Evolutionary conservation across 2,888 invertebrate genomes (phyloP).

Genomic region (Thymelicus sylvestris): DNA sequence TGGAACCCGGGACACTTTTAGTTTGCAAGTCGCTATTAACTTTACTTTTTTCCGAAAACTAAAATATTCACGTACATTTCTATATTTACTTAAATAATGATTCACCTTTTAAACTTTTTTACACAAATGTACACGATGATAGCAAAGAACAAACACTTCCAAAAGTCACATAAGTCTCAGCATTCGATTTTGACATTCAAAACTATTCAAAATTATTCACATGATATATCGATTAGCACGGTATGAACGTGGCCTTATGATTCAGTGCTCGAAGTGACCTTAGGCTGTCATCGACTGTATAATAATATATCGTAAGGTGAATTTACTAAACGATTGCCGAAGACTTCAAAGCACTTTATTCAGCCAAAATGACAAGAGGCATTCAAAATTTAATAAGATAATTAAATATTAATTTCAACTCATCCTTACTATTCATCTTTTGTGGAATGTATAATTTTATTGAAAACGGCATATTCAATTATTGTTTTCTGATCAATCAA

Average conservation of each 20-base stretch:
- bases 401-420: conserved; percentile 21
- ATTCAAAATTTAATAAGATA: conserved; percentile 27
- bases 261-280: conserved; percentile 34
- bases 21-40: too few species aligned
- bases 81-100: too few species aligned
- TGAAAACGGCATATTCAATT: not conserved
- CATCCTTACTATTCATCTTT: not conserved
- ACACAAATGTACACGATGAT: too few species aligned
- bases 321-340: conserved; percentile 30
- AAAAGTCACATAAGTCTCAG: too few species aligned
- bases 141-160: too few species aligned
- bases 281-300: conserved; percentile 37
- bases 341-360: conserved; percentile 29
- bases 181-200: too few species aligned
- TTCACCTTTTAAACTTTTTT: too few species aligned
- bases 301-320: conserved; percentile 28
- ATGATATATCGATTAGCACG: not conserved
- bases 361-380: conserved; percentile 12
- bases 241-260: conserved; percentile 17
- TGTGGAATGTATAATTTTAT: not conserved
- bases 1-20: too few species aligned
- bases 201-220: too few species aligned
- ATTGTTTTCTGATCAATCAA: not conserved
- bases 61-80: too few species aligned
- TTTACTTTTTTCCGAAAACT: too few species aligned